Conservation (phyloP, 2,888 invertebrate genomes). For the Plebejus argus region DNA sequence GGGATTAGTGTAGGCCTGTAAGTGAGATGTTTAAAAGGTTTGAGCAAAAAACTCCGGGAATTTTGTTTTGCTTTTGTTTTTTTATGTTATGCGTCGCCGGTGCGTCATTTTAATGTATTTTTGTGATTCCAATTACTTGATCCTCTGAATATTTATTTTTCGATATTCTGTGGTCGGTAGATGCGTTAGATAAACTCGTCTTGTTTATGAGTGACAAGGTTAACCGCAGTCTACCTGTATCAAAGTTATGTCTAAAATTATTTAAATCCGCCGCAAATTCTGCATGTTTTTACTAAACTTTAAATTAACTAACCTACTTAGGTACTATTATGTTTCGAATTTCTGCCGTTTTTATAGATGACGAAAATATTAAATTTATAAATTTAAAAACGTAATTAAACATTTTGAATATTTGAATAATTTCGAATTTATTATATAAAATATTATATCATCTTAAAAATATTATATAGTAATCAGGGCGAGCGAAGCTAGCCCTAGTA, state of each 20-base stretch:
- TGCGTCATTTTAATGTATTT: conserved; percentile 9
- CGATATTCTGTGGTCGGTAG: conserved; percentile 1
- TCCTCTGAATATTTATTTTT: neutral
- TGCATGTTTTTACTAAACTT: neutral
- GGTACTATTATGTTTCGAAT: too few species aligned
- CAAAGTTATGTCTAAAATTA: neutral
- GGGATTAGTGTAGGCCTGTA: conserved; percentile 56
- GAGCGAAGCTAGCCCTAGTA: too few species aligned
- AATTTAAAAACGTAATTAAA: too few species aligned
- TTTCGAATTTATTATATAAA: too few species aligned
- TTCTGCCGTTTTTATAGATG: too few species aligned
- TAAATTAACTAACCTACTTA: too few species aligned
- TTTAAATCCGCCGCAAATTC: neutral
- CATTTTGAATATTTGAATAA: too few species aligned
- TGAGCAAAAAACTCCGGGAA: conserved; percentile 43
- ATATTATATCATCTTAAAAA: too few species aligned
- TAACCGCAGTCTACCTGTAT: conserved; percentile 6
- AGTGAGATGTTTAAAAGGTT: conserved; percentile 55
- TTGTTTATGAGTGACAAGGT: neutral
- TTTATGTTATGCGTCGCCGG: conserved; percentile 54
- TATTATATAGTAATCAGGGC: too few species aligned
- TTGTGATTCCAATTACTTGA: conserved; percentile 1
- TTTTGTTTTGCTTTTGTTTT: conserved; percentile 34
- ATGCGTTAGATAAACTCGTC: neutral
- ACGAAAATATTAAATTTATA: too few species aligned